Evolutionary conservation across 1,140 invertebrate genomes (phyloP).

Genomic region (Sarcophaga bullata): DNA sequence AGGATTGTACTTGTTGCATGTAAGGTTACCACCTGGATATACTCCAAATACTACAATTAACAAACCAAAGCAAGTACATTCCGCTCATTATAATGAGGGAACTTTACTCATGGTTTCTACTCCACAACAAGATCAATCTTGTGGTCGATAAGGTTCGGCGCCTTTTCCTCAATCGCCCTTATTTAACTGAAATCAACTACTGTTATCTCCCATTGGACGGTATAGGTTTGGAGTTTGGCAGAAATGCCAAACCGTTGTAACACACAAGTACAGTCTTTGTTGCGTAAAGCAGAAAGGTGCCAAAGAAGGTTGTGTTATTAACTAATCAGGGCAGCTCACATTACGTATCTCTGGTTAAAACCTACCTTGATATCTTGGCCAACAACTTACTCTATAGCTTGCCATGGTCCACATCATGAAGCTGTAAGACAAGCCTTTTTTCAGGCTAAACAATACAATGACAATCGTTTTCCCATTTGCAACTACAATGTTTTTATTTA

Average conservation of each 20-base stretch:
- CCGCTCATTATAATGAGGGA: constrained; percentile 83
- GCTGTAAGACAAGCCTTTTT: constrained; percentile 89
- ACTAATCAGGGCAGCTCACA: constrained; percentile 87
- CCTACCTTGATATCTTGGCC: constrained; percentile 88
- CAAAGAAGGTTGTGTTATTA: constrained; percentile 83
- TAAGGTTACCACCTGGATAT: constrained; percentile 92
- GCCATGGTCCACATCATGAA: constrained; percentile 85
- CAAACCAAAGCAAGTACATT: constrained; percentile 87
- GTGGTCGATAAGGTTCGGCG: constrained; percentile 81
- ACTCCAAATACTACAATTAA: constrained; percentile 84
- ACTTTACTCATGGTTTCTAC: constrained; percentile 77
- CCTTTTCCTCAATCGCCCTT: constrained; percentile 72
- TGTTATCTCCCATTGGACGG: constrained; percentile 82
- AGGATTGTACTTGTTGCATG: constrained; percentile 83
- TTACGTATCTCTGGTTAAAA: constrained; percentile 83
- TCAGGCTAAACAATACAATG: constrained; percentile 61
- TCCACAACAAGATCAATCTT: constrained; percentile 71
- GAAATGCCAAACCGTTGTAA: constrained; percentile 55
- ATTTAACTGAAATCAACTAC: constrained; percentile 80
- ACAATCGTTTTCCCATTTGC: neutral
- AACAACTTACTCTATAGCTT: constrained; percentile 82
- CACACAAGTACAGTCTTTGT: constrained; percentile 72
- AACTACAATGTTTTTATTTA: neutral
- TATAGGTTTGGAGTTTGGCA: constrained; percentile 80
- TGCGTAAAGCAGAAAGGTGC: constrained; percentile 81